phyloP scores from a whole-genome alignment of 2,797 vertebrate genomes.

The Nannoperca australis region DNA sequence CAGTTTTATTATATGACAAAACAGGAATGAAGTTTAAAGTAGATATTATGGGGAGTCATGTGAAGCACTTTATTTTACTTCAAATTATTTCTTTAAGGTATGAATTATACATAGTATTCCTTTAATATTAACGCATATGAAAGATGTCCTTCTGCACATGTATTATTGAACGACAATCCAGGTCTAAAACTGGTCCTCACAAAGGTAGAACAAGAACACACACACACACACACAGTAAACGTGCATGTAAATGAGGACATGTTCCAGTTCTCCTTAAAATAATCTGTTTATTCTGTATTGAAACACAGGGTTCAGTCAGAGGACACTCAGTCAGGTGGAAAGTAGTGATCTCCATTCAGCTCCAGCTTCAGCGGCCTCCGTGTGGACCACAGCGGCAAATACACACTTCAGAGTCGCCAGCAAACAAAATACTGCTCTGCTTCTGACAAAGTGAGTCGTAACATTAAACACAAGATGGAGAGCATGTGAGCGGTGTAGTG shows the following conservation, averaged over 20 bases:
- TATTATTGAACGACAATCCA: neutral
- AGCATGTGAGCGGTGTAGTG: slow-evolving; percentile 44
- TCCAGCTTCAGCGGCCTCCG: slow-evolving; percentile 38
- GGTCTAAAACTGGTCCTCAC: neutral
- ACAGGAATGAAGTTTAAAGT: neutral
- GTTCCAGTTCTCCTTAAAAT: slow-evolving; percentile 82
- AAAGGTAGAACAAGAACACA: neutral
- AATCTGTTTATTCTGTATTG: slow-evolving; percentile 86
- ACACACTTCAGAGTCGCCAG: slow-evolving; percentile 36
- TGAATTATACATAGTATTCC: neutral
- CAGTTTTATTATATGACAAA: neutral
- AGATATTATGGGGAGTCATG: too few species aligned
- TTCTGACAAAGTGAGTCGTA: slow-evolving; percentile 42
- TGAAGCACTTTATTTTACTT: neutral
- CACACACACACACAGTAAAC: neutral
- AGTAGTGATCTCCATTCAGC: slow-evolving; percentile 65
- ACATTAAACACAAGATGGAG: slow-evolving; percentile 42
- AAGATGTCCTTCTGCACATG: neutral
- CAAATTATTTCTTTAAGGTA: neutral
- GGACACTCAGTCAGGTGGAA: slow-evolving; percentile 72
- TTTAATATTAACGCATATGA: neutral
- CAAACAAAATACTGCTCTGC: slow-evolving; percentile 48
- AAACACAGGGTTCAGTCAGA: slow-evolving; percentile 84
- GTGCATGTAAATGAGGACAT: slow-evolving; percentile 33
- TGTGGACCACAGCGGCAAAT: slow-evolving; percentile 9